A percentile compares a stretch with the other conserved stretches of the same genome.
Conservation (phyloP, 2,797 vertebrate genomes). For the Stomatorhinus walkeri region DNA sequence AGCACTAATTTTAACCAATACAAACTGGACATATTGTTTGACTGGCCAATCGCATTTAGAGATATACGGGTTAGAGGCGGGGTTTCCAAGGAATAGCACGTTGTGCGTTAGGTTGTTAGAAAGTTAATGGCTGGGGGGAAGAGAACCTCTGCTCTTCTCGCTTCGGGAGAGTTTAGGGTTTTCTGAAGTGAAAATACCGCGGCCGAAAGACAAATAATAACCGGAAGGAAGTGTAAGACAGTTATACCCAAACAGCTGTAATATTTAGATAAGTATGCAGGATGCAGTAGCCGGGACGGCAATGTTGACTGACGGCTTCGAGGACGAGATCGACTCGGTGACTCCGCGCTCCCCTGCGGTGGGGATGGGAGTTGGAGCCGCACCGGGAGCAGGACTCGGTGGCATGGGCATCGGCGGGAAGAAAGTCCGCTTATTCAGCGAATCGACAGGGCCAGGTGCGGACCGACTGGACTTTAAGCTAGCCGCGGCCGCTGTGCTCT, state of each 20-base stretch:
- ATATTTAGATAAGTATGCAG: conserved; percentile 75
- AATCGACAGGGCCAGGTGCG: conserved; percentile 70
- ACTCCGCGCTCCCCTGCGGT: conserved; percentile 85
- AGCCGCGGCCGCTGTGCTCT: conserved; percentile 71
- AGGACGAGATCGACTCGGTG: conserved; percentile 98
- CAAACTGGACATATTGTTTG: neutral
- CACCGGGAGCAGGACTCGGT: conserved; percentile 78
- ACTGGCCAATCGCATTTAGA: neutral
- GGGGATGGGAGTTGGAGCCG: conserved; percentile 81
- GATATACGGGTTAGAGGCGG: conserved; percentile 20
- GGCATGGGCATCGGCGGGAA: conserved; percentile 83
- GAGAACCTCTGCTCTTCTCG: neutral
- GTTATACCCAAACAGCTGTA: conserved; percentile 58
- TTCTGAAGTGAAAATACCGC: conserved; percentile 19
- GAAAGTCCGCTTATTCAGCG: conserved; percentile 88
- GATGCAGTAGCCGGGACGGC: conserved; percentile 82
- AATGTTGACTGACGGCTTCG: conserved; percentile 97
- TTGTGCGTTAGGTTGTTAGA: conserved; percentile 65
- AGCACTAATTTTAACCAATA: conserved; percentile 40
- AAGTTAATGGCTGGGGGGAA: conserved; percentile 60
- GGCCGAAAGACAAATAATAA: conserved; percentile 31
- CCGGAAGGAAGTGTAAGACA: conserved; percentile 51
- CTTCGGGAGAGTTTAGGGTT: conserved; percentile 46
- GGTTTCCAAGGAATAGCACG: conserved; percentile 32
- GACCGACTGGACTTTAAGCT: conserved; percentile 94